phyloP scores from a whole-genome alignment of 1,140 invertebrate genomes.

The Drosophila equinoxialis region DNA sequence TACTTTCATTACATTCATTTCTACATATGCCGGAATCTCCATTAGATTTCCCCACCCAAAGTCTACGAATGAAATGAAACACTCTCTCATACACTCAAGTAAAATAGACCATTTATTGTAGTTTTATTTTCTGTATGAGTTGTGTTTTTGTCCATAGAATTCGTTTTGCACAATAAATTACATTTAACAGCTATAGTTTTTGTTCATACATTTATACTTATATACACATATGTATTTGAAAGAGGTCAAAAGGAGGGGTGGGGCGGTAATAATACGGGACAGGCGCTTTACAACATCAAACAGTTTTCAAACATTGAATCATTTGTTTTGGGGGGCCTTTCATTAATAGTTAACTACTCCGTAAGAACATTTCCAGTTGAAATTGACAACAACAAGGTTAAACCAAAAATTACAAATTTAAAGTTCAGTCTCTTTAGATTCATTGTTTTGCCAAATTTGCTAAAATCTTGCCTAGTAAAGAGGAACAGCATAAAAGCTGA shows the following conservation, averaged over 20 bases:
- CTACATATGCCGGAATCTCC: background rate
- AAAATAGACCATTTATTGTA: constrained; percentile 69
- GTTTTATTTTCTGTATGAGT: constrained; percentile 24
- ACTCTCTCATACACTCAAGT: constrained; percentile 59
- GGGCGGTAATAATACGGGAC: background rate
- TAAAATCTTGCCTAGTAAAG: constrained; percentile 56
- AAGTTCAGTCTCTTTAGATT: constrained; percentile 78
- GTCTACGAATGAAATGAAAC: constrained; percentile 13
- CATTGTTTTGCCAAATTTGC: constrained; percentile 48
- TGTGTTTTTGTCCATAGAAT: constrained; percentile 9
- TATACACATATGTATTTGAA: constrained; percentile 14
- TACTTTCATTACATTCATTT: too few relatives aligned
- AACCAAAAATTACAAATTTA: constrained; percentile 47
- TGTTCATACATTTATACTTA: constrained; percentile 10
- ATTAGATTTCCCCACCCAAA: background rate
- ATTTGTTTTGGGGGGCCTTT: constrained; percentile 4
- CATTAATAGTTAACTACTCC: constrained; percentile 20
- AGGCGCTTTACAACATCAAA: constrained; percentile 52
- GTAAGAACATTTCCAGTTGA: background rate
- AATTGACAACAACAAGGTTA: background rate
- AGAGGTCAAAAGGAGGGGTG: too few relatives aligned
- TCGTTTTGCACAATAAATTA: constrained; percentile 41
- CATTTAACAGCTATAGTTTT: constrained; percentile 39
- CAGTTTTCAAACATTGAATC: constrained; percentile 48
- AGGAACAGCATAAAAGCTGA: constrained; percentile 25